Base-by-base conservation (phyloP, 2,113 vertebrate genomes). In the Azemiops feae region DNA sequence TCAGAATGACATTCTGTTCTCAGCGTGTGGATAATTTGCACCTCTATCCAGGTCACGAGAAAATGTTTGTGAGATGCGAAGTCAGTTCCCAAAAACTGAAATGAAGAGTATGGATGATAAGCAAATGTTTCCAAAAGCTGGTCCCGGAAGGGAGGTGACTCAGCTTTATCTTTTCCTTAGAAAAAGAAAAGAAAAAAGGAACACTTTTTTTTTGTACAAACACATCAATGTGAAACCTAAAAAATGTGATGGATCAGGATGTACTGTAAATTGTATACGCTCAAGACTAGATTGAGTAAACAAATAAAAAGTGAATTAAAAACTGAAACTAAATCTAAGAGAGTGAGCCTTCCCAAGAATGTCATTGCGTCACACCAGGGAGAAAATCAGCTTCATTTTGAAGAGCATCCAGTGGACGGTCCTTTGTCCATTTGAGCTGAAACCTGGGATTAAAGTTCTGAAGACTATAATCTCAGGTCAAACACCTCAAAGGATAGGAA, bases 21-120 rank as follows among this genome's bases (percentile, higher is more conserved):
- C 97, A 98, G 97, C 98, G 93, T 55, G 92, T 95, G 5, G 97
- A 98, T 2, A 97, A 97, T 6, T 53, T 97, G 30, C 97, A 97
- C 25, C 95, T 99, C 27, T 96, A 98, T 93, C 97, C 97, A 5
- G 97, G 96, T 2, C 97, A 98, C 92, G 98, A 98, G 95, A 98
- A 98, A 96, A 97, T 96, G 27, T 99, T 99, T 93, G 98, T 99
- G 92, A 98, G 97, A 92, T 99, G 99, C 92, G 95, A 98, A 91
- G 92, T 96, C 45, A 96, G 39, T 8, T 74, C 95, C 39, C 97
- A 90, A 94, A 95, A 3, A 27, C 3, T 87, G 90, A 96, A 90
- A 34, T 90, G 39, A 94, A 94, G 97, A 95, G 87, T 94, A 85
- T 25, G 74, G 74, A 22, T 89, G 87, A 94, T 96, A 89, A 97